Evolutionary conservation across 2,888 invertebrate species (phyloP).

Genomic region (Lithosia quadra): DNA sequence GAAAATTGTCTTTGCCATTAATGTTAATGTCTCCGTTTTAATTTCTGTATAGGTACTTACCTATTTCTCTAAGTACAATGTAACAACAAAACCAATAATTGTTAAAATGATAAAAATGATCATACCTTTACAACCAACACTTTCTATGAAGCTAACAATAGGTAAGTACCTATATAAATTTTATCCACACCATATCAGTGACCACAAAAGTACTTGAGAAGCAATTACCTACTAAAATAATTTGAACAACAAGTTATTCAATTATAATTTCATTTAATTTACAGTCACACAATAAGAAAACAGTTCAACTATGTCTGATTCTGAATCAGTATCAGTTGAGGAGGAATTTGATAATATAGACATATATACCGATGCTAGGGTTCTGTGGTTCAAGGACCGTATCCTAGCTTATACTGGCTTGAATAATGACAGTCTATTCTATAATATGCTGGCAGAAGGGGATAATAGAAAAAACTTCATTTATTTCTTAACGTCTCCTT

Average conservation of each 20-base stretch:
- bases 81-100: neutral
- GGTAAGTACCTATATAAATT: too few relatives aligned
- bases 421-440: slow-evolving; percentile 86
- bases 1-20: neutral
- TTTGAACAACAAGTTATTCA: neutral
- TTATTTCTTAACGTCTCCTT: slow-evolving; percentile 60
- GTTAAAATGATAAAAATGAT: neutral
- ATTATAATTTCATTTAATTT: neutral
- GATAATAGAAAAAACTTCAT: slow-evolving; percentile 80
- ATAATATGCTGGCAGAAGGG: slow-evolving; percentile 85
- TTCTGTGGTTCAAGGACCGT: slow-evolving; percentile 90
- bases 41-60: too few relatives aligned
- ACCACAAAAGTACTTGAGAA: neutral
- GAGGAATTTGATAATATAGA: slow-evolving; percentile 55
- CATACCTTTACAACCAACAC: neutral
- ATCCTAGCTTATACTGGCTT: slow-evolving; percentile 87
- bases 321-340: slow-evolving; percentile 1
- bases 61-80: neutral
- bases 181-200: neutral
- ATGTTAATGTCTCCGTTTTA: neutral
- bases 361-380: slow-evolving; percentile 83
- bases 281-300: neutral
- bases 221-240: neutral
- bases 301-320: slow-evolving; percentile 17
- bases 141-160: neutral